Conservation (phyloP, 2,113 vertebrate genomes). For the Burhinus oedicnemus region DNA sequence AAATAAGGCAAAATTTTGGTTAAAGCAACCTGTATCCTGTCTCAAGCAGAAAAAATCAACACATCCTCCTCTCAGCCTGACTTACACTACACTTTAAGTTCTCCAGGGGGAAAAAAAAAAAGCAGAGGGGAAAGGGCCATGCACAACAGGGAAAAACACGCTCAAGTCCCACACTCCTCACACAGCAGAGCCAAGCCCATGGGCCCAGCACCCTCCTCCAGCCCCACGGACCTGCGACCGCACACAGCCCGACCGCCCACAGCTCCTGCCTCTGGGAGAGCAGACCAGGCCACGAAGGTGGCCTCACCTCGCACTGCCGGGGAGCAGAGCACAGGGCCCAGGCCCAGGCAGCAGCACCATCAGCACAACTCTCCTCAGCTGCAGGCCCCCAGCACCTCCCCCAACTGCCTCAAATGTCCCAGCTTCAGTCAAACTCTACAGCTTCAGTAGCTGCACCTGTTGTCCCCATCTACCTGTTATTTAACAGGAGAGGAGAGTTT, state of each 20-base stretch:
- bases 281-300: fast-evolving
- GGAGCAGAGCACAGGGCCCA: fast-evolving
- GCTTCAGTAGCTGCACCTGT: background rate
- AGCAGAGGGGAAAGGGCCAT: fast-evolving
- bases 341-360: fast-evolving
- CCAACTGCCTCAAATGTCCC: background rate
- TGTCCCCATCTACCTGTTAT: background rate
- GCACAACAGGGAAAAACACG: background rate
- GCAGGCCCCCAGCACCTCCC: too few relatives aligned
- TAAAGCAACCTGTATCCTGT: background rate
- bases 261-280: background rate
- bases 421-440: background rate
- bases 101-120: background rate
- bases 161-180: fast-evolving
- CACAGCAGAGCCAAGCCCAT: background rate
- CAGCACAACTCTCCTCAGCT: background rate
- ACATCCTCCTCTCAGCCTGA: fast-evolving
- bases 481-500: background rate
- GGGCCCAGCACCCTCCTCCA: background rate
- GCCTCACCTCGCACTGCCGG: fast-evolving
- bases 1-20: background rate
- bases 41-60: background rate
- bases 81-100: background rate
- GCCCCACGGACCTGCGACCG: background rate
- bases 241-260: background rate